A percentile compares a stretch with the other conserved stretches of the same genome.
Conservation (phyloP, 2,888 invertebrate genomes). For the Andrena chrysosceles region DNA sequence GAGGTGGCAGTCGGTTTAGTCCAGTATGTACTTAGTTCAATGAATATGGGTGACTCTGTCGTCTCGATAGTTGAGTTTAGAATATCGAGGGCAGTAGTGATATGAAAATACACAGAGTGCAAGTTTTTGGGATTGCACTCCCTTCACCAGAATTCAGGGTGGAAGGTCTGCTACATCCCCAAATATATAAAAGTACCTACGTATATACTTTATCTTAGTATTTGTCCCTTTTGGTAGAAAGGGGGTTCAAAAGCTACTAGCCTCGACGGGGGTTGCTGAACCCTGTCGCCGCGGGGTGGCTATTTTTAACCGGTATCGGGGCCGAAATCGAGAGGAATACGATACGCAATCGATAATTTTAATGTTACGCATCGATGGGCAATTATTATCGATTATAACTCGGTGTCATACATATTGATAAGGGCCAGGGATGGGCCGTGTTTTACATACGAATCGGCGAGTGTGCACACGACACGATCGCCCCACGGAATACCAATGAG, state of each 20-base stretch:
- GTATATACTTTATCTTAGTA: too few relatives aligned
- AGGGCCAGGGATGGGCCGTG: constrained; percentile 13
- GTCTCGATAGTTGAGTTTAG: too few relatives aligned
- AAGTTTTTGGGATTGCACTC: too few relatives aligned
- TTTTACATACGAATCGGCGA: constrained; percentile 49
- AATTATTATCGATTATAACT: constrained; percentile 55
- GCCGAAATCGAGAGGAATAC: constrained; percentile 45
- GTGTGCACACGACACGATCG: constrained; percentile 47
- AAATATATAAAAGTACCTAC: too few relatives aligned
- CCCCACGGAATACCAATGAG: constrained; percentile 39
- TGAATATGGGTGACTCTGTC: too few relatives aligned
- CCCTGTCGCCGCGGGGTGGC: constrained; percentile 59
- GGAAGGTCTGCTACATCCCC: too few relatives aligned
- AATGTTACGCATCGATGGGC: constrained; percentile 48
- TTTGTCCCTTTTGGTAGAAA: not conserved
- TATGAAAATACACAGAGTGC: too few relatives aligned
- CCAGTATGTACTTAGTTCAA: too few relatives aligned
- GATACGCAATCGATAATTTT: constrained; percentile 55
- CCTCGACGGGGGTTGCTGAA: constrained; percentile 79
- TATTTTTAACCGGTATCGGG: constrained; percentile 49
- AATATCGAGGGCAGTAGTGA: too few relatives aligned
- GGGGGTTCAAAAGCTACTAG: constrained; percentile 49
- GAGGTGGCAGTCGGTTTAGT: not conserved
- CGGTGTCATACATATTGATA: constrained; percentile 49
- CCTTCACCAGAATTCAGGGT: too few relatives aligned